Evolutionary conservation across 37 sponge, comb jelly and placozoan species (phyloP).

Genomic region (Oopsacas minuta): DNA sequence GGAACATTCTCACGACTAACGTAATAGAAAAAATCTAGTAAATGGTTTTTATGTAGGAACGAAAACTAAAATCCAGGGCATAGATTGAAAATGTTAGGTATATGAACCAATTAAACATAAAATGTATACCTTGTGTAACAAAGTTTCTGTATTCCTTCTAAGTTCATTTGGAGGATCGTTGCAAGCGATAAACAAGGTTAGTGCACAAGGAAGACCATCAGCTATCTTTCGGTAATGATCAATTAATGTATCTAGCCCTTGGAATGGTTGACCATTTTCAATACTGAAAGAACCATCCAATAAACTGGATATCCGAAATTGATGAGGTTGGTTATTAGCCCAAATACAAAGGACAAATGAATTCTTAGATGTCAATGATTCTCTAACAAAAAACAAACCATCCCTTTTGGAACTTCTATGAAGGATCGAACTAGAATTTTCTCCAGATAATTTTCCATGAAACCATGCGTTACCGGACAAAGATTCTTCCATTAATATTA

Average conservation of each 20-base stretch:
- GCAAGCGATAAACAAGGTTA: background rate
- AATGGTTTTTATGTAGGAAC: too few species aligned
- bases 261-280: background rate
- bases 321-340: background rate
- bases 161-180: background rate
- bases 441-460: conserved; percentile 13
- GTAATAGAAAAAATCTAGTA: too few species aligned
- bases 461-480: background rate
- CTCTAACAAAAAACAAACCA: background rate
- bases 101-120: too few species aligned
- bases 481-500: background rate
- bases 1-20: too few species aligned
- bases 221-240: background rate
- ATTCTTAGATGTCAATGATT: background rate
- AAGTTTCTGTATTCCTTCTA: background rate
- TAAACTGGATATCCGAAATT: background rate
- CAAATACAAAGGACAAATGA: conserved; percentile 12
- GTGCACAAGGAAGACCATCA: background rate
- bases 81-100: too few species aligned
- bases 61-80: too few species aligned
- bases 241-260: background rate
- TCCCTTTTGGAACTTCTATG: background rate
- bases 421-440: background rate
- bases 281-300: background rate
- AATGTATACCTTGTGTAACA: background rate